Evolutionary conservation across 92 coral and sea anemone genomes (phyloP).

Genomic region (Bergia sp.): DNA sequence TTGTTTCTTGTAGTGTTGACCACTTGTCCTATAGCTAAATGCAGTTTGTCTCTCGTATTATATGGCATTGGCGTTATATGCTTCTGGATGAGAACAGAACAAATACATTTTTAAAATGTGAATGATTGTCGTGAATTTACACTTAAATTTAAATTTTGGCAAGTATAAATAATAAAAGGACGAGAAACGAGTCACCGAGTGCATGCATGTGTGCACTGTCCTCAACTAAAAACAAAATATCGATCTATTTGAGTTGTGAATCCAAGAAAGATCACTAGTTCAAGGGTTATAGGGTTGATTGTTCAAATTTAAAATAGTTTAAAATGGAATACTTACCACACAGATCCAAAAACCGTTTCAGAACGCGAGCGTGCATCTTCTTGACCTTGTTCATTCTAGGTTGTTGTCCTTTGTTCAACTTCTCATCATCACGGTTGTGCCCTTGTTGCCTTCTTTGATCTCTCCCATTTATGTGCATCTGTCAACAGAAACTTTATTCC

Average conservation of each 20-base stretch:
- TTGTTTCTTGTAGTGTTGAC: slow-evolving; percentile 19
- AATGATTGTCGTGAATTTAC: slow-evolving; percentile 5
- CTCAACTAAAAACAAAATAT: slow-evolving; percentile 11
- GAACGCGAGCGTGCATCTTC: slow-evolving; percentile 4
- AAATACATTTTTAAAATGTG: slow-evolving; percentile 7
- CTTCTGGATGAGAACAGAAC: slow-evolving; percentile 21
- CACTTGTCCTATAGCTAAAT: background rate
- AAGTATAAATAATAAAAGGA: background rate
- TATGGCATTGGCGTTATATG: slow-evolving; percentile 5
- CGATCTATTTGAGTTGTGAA: slow-evolving; percentile 20
- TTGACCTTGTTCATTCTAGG: slow-evolving; percentile 22
- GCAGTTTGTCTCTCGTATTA: slow-evolving; percentile 5
- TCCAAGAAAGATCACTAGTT: slow-evolving; percentile 20
- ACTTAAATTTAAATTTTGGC: slow-evolving; percentile 13
- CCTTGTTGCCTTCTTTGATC: slow-evolving; percentile 10
- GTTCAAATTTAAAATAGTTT: background rate
- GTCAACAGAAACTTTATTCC: slow-evolving; percentile 6
- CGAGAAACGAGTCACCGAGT: slow-evolving; percentile 17
- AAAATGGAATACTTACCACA: slow-evolving; percentile 12
- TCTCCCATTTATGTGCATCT: background rate
- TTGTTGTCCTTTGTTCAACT: slow-evolving; percentile 10
- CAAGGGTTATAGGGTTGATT: slow-evolving; percentile 14
- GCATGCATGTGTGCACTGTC: slow-evolving; percentile 17
- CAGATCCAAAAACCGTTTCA: slow-evolving; percentile 16
- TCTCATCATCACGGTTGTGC: slow-evolving; percentile 20